Evolutionary conservation across 1,140 invertebrate genomes (phyloP).

Genomic region (Brachionus rotundiformis): DNA sequence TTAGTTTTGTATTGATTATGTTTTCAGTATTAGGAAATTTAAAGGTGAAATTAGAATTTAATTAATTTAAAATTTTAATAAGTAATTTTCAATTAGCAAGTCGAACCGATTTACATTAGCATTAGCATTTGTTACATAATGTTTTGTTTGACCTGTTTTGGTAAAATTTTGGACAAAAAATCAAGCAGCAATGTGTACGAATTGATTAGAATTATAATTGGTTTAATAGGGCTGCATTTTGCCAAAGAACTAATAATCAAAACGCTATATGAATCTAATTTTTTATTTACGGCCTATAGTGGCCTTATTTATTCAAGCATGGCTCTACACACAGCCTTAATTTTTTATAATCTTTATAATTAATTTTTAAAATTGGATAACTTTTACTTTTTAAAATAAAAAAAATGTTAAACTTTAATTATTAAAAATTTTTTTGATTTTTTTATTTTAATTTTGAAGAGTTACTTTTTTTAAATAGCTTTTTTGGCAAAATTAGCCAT

Average conservation of each 20-base stretch:
- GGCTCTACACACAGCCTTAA: not conserved
- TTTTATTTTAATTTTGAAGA: too few relatives aligned
- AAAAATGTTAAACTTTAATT: too few relatives aligned
- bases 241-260: not conserved
- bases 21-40: not conserved
- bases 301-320: not conserved
- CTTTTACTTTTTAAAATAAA: not conserved
- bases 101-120: not conserved
- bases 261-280: not conserved
- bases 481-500: too few relatives aligned
- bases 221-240: not conserved
- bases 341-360: too few relatives aligned
- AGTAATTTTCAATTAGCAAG: not conserved
- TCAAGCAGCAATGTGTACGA: slow-evolving; percentile 19
- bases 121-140: slow-evolving; percentile 41
- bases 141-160: slow-evolving; percentile 55
- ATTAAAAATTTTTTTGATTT: too few relatives aligned
- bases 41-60: not conserved
- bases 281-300: not conserved
- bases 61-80: not conserved
- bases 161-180: slow-evolving; percentile 56
- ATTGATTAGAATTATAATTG: not conserved
- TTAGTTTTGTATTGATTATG: not conserved
- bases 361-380: not conserved
- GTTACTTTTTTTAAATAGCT: too few relatives aligned